Evolutionary conservation across 2,113 vertebrate species (phyloP).

Genomic region (Loxodonta africana): DNA sequence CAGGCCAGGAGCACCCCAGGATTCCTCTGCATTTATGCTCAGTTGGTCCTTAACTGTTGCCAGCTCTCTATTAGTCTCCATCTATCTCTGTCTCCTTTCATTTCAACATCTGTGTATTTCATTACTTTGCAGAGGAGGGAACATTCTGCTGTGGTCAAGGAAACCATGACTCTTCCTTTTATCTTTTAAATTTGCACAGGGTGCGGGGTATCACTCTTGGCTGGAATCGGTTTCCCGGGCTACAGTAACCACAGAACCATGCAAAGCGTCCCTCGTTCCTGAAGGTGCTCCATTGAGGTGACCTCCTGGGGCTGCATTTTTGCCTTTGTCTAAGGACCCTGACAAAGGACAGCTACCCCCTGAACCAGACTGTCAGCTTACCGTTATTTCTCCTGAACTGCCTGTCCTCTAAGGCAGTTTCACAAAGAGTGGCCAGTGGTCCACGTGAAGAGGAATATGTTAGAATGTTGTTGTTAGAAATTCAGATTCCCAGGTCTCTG

Average conservation of each 20-base stretch:
- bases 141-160: background rate
- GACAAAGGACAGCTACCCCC: background rate
- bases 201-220: background rate
- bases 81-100: background rate
- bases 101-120: conserved; percentile 18
- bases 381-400: background rate
- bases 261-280: background rate
- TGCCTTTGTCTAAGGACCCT: background rate
- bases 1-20: background rate
- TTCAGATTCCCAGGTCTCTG: background rate
- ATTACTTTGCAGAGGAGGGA: background rate
- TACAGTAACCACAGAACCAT: background rate
- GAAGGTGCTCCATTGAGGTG: background rate
- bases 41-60: background rate
- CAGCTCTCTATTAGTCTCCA: background rate
- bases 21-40: background rate
- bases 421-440: background rate
- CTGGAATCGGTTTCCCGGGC: background rate
- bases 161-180: conserved; percentile 4
- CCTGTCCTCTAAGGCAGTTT: background rate
- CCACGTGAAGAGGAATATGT: background rate
- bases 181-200: background rate
- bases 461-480: background rate
- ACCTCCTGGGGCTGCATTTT: background rate
- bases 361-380: background rate